Evolutionary conservation across 2,888 invertebrate genomes (phyloP).

Genomic region (Caenorhabditis sulstoni): DNA sequence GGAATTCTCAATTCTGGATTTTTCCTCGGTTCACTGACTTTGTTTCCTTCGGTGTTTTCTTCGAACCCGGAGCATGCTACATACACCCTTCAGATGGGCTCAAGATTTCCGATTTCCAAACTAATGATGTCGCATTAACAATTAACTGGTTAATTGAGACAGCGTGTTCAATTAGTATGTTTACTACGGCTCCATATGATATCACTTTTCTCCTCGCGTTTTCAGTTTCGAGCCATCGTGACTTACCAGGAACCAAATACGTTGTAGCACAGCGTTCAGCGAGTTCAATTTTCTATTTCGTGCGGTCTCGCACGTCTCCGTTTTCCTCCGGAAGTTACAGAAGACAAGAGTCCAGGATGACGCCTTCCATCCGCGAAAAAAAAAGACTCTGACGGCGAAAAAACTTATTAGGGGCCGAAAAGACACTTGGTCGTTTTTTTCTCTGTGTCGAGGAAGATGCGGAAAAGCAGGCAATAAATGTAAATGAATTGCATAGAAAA

Average conservation of each 20-base stretch:
- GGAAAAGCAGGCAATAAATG: conserved; percentile 44
- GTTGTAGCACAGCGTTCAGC: not conserved
- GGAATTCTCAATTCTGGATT: conserved; percentile 35
- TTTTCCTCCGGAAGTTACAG: no score
- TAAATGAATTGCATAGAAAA: conserved; percentile 53
- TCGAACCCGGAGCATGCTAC: not conserved
- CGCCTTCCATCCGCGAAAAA: no score
- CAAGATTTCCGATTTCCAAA: not conserved
- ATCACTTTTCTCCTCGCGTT: not conserved
- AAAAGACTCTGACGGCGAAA: no score
- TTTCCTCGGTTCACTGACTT: conserved; percentile 40
- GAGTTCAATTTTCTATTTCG: not conserved
- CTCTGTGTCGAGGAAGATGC: not conserved
- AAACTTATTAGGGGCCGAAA: conserved; percentile 9
- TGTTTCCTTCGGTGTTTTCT: conserved; percentile 15
- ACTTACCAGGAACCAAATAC: not conserved
- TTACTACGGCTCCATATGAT: no score
- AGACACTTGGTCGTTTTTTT: not conserved
- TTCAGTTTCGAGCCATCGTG: conserved; percentile 14
- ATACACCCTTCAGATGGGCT: not conserved
- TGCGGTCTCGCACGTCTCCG: not conserved
- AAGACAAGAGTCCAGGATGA: no score
- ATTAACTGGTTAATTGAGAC: no score
- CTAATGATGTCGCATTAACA: not conserved
- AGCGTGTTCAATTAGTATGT: no score